Base-by-base conservation (phyloP, 2,888 invertebrate genomes). In the Andrena dorsata region DNA sequence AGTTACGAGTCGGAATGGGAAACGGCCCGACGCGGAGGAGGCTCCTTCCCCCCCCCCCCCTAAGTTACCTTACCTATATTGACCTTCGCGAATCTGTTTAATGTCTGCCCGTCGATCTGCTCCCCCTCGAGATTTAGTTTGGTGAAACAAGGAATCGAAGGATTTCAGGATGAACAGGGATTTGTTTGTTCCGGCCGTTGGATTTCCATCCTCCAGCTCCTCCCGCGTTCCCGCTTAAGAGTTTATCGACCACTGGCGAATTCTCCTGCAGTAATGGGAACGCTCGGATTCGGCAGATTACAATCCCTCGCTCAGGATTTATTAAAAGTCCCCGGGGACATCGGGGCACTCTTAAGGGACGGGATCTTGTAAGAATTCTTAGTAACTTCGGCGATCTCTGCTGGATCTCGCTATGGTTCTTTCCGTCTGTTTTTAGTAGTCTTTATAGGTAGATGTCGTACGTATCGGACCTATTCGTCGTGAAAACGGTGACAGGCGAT, bases 41-140 rank as follows among this genome's bases (percentile, higher is more conserved):
- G 1, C 13, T 35, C 51, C 60, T 66, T 64, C 74, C 69, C 8
- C 13, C 26, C 51, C 60, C 63, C 60, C 74, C 69, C 8, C 13
- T 13, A 26, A 63, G 61, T 76, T 77, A 69, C 64, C 65, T 61
- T 63, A 77, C 65, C 74, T 84, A 84, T 82, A 87, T 88, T 69
- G 87, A 88, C 75, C 82, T 68, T 70, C 77, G 69, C 65, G 76
- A 88, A 87, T 86, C 79, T 86, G 76, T 82, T 86, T 88, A 88
- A 76, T n/a, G 64, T 84, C 56, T 41, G 30, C 23, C n/a, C 53
- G 53, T 8, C 64, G 72, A 65, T 72, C 66, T 61, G 10, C 56
- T 71, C 20, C 56, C 56, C 41, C 28, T 60, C 23, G 53, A 80
- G 64, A 68, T 58, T 73, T 51, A 41, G 28, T 56, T 74, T 23